Conservation (phyloP, 92 coral and sea anemone species). For the Scolanthus callimorphus region DNA sequence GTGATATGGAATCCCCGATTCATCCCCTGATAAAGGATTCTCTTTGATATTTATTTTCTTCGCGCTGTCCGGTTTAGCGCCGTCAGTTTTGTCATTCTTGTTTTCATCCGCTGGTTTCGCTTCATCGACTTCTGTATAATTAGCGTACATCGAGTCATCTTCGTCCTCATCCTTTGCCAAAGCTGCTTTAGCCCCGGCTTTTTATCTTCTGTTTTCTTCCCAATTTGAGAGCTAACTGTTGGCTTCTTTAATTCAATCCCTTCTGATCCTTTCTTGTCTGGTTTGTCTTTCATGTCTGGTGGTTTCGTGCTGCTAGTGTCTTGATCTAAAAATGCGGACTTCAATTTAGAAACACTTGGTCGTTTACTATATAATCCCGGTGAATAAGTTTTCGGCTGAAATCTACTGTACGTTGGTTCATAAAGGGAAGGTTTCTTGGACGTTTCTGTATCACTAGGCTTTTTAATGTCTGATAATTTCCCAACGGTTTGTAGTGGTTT, state of each 20-base stretch:
- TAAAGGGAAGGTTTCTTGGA: constrained; percentile 23
- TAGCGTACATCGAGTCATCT: constrained; percentile 37
- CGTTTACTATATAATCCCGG: constrained; percentile 19
- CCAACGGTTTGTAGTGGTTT: constrained; percentile 7
- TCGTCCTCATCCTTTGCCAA: constrained; percentile 21
- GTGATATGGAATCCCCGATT: constrained; percentile 34
- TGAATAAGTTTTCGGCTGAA: constrained; percentile 17
- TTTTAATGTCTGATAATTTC: constrained; percentile 3
- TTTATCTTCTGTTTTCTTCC: constrained; percentile 29
- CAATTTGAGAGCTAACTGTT: constrained; percentile 11
- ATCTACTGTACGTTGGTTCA: constrained; percentile 22
- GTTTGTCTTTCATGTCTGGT: constrained; percentile 34
- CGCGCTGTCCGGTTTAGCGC: constrained; percentile 31
- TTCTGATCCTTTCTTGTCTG: constrained; percentile 31
- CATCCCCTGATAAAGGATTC: constrained; percentile 70
- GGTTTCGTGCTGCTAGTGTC: constrained; percentile 18
- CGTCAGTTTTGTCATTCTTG: constrained; percentile 51
- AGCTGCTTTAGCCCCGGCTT: constrained; percentile 16
- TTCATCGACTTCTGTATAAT: constrained; percentile 35
- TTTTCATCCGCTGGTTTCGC: constrained; percentile 43
- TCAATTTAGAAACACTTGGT: constrained; percentile 39
- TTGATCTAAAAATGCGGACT: constrained; percentile 43
- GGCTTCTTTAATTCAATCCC: constrained; percentile 31
- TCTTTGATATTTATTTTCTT: constrained; percentile 69
- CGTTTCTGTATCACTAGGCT: constrained; percentile 25